phyloP scores from a whole-genome alignment of 2,113 vertebrate genomes.

The Lepidothrix coronata region DNA sequence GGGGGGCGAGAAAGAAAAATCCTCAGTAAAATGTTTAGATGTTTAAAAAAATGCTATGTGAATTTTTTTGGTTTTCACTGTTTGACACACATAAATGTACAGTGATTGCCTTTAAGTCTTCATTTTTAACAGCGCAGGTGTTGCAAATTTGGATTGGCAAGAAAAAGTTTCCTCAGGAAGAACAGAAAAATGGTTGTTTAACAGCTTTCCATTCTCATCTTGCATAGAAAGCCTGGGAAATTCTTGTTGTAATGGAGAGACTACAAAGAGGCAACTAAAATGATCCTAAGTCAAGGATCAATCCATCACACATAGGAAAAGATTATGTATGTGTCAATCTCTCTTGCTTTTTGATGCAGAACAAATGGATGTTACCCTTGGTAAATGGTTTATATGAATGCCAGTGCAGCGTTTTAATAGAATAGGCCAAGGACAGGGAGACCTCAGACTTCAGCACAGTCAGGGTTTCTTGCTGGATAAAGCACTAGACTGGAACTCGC shows the following conservation, averaged over 20 bases:
- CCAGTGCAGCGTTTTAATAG: conserved; percentile 65
- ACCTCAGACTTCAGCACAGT: conserved; percentile 58
- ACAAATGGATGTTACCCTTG: conserved; percentile 68
- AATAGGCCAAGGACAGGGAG: conserved; percentile 63
- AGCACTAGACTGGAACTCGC: conserved; percentile 35
- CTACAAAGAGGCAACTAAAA: conserved; percentile 51
- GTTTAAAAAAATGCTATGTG: background rate
- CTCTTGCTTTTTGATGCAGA: conserved; percentile 69
- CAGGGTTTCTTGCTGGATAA: conserved; percentile 59
- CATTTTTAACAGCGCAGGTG: background rate
- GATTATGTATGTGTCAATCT: conserved; percentile 69
- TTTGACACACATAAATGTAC: conserved; percentile 1
- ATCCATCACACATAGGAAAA: conserved; percentile 66
- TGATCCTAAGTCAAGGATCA: conserved; percentile 63
- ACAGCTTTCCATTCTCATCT: conserved; percentile 27
- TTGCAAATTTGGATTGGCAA: conserved; percentile 9
- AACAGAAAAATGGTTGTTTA: background rate
- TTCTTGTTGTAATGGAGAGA: conserved; percentile 26
- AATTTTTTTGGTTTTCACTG: background rate
- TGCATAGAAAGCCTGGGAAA: conserved; percentile 37
- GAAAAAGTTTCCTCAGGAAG: conserved; percentile 28
- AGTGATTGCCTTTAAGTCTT: background rate
- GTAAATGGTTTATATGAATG: conserved; percentile 70
- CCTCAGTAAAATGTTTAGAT: background rate
- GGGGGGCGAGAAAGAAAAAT: background rate